phyloP scores from a whole-genome alignment of 1,140 invertebrate species.

The Rhyacophila brunnea region DNA sequence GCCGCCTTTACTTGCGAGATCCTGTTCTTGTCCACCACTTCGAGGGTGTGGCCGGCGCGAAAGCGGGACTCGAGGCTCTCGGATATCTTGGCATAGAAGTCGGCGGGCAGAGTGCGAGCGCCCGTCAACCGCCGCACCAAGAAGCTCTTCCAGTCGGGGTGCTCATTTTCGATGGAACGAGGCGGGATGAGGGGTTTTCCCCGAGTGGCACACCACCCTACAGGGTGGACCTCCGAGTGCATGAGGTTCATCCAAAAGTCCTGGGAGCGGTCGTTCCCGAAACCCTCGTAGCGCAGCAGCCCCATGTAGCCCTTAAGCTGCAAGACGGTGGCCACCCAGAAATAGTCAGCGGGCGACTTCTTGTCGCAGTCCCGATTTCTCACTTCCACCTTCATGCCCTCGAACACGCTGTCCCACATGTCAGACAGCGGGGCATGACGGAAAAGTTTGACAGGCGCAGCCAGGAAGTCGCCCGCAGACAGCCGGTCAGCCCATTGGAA shows the following conservation, averaged over 20 bases:
- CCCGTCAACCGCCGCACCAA: slow-evolving; percentile 87
- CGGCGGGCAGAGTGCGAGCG: slow-evolving; percentile 87
- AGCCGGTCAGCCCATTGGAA: slow-evolving; percentile 81
- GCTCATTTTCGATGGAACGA: slow-evolving; percentile 86
- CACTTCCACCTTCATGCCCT: slow-evolving; percentile 95
- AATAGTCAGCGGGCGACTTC: slow-evolving; percentile 77
- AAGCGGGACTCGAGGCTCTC: slow-evolving; percentile 82
- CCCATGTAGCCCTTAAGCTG: slow-evolving; percentile 91
- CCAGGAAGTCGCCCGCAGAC: slow-evolving; percentile 72
- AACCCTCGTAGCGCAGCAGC: slow-evolving; percentile 91
- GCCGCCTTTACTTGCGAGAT: slow-evolving; percentile 90
- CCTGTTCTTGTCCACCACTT: slow-evolving; percentile 94
- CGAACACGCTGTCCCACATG: slow-evolving; percentile 89
- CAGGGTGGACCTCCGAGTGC: slow-evolving; percentile 89
- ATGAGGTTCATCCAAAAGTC: slow-evolving; percentile 97
- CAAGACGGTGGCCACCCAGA: slow-evolving; percentile 93
- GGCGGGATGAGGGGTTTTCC: slow-evolving; percentile 94
- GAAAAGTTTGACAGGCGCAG: slow-evolving; percentile 87
- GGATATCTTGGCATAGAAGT: slow-evolving; percentile 86
- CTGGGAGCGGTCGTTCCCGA: slow-evolving; percentile 80
- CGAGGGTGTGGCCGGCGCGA: slow-evolving; percentile 78
- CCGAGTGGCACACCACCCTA: slow-evolving; percentile 94
- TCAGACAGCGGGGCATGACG: slow-evolving; percentile 88
- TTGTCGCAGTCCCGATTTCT: slow-evolving; percentile 87
- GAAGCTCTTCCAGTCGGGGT: slow-evolving; percentile 93